Conservation (phyloP, 2,888 invertebrate species). For the Belgica antarctica region DNA sequence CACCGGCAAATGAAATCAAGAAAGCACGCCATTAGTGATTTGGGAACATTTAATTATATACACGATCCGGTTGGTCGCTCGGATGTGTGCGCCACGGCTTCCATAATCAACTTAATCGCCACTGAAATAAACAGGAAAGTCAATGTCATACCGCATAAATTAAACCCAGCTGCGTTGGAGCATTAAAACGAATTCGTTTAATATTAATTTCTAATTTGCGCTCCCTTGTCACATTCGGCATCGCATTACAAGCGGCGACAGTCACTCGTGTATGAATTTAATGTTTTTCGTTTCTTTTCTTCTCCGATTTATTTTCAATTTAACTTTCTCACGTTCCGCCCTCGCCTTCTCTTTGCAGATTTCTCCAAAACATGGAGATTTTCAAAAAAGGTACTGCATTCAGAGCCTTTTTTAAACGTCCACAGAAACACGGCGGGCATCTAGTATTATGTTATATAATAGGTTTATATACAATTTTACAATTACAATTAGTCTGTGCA, state of each 20-base stretch:
- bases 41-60: background rate
- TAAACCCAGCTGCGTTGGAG: background rate
- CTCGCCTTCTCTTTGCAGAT: constrained; percentile 18
- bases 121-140: constrained; percentile 2
- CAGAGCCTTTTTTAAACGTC: constrained; percentile 44
- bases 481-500: constrained; percentile 40
- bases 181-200: constrained; percentile 3
- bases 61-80: too few species aligned
- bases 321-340: background rate
- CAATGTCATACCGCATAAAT: constrained; percentile 14
- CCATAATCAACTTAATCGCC: constrained; percentile 3
- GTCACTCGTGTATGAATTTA: background rate
- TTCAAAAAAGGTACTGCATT: constrained; percentile 40
- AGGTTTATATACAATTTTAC: constrained; percentile 44
- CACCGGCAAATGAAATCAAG: background rate
- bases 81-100: too few species aligned
- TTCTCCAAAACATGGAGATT: constrained; percentile 44
- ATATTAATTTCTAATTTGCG: constrained; percentile 5
- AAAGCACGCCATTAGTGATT: background rate
- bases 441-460: constrained; percentile 38
- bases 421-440: constrained; percentile 33
- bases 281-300: background rate
- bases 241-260: background rate
- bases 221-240: background rate
- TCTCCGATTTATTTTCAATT: background rate